Conservation (phyloP, 2,888 invertebrate species). For the Julus scanicus region DNA sequence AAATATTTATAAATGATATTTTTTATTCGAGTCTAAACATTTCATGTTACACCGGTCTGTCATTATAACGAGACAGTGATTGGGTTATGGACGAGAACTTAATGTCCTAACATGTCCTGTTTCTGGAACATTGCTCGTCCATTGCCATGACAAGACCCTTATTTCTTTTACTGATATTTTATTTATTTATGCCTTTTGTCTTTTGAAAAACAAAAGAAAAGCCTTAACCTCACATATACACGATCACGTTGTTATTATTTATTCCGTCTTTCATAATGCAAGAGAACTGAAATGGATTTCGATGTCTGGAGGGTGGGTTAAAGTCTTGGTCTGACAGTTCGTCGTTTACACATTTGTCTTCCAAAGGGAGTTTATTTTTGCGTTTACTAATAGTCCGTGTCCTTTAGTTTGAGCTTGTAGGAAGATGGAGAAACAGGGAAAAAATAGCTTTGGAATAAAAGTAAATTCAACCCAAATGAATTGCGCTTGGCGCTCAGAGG, state of each 20-base stretch:
- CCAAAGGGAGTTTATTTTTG: background rate
- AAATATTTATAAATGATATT: no score
- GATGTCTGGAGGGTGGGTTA: background rate
- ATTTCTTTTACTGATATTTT: background rate
- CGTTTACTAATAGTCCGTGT: background rate
- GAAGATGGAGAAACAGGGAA: background rate
- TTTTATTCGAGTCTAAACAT: no score
- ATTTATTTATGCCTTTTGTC: background rate
- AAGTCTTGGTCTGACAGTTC: background rate
- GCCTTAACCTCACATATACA: no score
- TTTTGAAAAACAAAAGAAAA: no score
- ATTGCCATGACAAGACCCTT: background rate
- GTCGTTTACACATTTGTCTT: background rate
- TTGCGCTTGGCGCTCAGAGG: background rate
- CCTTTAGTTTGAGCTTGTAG: background rate
- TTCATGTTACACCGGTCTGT: no score
- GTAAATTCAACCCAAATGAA: background rate
- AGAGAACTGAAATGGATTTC: constrained; percentile 30
- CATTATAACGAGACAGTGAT: background rate
- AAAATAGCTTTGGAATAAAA: background rate
- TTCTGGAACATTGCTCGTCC: background rate
- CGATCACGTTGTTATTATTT: background rate
- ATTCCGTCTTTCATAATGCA: constrained; percentile 25
- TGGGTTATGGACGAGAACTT: background rate
- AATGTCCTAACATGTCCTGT: background rate